Conservation (phyloP, 2,888 invertebrate species). For the Syrista parreyssii region DNA sequence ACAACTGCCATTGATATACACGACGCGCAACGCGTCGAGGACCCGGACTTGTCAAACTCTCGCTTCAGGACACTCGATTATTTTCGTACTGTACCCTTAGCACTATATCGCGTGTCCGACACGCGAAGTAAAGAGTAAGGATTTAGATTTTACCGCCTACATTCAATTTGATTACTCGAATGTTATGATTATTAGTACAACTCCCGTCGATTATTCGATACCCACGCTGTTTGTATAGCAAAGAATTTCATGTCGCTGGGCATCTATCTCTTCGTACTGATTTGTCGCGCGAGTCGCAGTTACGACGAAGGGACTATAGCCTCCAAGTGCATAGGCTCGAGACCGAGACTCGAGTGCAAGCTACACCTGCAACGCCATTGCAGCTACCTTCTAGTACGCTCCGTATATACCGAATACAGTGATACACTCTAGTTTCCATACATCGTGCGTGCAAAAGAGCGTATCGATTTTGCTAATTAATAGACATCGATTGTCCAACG, state of each 20-base stretch:
- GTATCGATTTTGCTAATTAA: slow-evolving; percentile 24
- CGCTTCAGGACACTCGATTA: too few species aligned
- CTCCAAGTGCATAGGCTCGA: not conserved
- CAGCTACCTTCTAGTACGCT: slow-evolving; percentile 11
- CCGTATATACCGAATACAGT: not conserved
- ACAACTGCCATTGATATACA: slow-evolving; percentile 24
- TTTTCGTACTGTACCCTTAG: too few species aligned
- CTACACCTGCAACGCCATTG: slow-evolving; percentile 13
- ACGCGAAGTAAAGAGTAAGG: too few species aligned
- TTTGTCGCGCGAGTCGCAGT: not conserved
- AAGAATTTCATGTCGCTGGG: too few species aligned
- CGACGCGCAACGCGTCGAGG: not conserved
- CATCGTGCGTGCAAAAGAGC: slow-evolving; percentile 9
- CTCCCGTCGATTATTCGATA: too few species aligned
- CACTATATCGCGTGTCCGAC: too few species aligned
- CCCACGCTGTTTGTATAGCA: too few species aligned
- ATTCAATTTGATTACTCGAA: too few species aligned
- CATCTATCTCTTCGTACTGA: not conserved
- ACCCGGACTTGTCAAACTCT: too few species aligned
- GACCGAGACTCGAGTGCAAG: not conserved
- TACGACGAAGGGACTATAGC: slow-evolving; percentile 1
- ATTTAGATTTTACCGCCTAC: too few species aligned
- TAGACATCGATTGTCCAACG: not conserved
- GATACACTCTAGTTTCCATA: not conserved
- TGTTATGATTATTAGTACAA: too few species aligned